Conservation (phyloP, 1,140 invertebrate genomes). For the Rhyacophila brunnea region DNA sequence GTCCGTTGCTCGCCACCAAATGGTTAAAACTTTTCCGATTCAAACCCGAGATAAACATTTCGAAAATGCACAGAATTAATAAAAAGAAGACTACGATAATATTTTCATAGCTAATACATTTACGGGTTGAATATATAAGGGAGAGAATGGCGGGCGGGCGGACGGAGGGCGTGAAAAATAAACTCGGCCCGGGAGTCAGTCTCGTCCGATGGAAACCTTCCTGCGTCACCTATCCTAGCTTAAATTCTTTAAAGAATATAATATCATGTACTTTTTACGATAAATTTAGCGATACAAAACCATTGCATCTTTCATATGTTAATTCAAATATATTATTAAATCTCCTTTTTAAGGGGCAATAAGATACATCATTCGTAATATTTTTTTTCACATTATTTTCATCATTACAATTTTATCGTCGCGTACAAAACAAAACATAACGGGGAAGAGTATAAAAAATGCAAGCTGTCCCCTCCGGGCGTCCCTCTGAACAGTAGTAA, state of each 20-base stretch:
- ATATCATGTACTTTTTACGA: slow-evolving; percentile 34
- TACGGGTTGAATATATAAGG: too few species aligned
- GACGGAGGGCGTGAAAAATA: not conserved
- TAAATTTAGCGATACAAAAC: slow-evolving; percentile 34
- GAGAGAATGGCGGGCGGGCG: not conserved
- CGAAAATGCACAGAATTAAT: too few species aligned
- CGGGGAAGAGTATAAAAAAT: slow-evolving; percentile 34
- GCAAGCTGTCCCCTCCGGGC: slow-evolving; percentile 4
- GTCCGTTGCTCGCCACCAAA: not conserved
- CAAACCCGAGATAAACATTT: too few species aligned
- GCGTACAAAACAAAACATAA: slow-evolving; percentile 32
- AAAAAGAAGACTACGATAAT: too few species aligned
- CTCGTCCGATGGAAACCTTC: slow-evolving; percentile 4
- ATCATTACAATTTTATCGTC: slow-evolving; percentile 31
- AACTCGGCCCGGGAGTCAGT: slow-evolving; percentile 4
- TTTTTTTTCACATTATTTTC: slow-evolving; percentile 21
- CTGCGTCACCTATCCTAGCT: slow-evolving; percentile 17
- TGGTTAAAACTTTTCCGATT: too few species aligned
- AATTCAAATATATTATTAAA: slow-evolving; percentile 37
- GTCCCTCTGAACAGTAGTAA: slow-evolving; percentile 4
- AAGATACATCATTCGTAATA: slow-evolving; percentile 29
- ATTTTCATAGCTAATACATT: too few species aligned
- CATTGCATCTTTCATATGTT: slow-evolving; percentile 35
- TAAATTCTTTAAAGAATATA: slow-evolving; percentile 36
- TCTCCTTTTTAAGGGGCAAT: slow-evolving; percentile 36